Conservation (phyloP, 2,888 invertebrate genomes). For the Platycheirus rosarum region DNA sequence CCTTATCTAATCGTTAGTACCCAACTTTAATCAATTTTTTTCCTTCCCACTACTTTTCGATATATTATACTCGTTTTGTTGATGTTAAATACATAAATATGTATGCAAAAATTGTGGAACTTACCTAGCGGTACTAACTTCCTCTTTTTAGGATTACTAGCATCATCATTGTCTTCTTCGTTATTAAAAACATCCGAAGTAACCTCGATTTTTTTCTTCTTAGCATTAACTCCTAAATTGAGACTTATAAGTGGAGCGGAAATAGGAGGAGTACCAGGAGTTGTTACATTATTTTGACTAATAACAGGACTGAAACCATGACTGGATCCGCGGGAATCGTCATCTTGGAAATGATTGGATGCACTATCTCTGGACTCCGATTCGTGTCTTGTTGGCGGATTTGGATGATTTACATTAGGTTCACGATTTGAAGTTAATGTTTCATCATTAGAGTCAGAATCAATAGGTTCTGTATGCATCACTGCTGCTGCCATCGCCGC, state of each 20-base stretch:
- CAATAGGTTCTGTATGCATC: conserved; percentile 85
- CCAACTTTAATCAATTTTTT: too few species aligned
- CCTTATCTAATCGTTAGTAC: too few species aligned
- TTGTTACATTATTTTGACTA: conserved; percentile 76
- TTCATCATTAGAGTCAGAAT: conserved; percentile 86
- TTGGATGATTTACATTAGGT: conserved; percentile 67
- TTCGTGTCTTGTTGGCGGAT: conserved; percentile 76
- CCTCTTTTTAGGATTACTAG: conserved; percentile 86
- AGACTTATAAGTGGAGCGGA: conserved; percentile 82
- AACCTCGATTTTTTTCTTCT: conserved; percentile 89
- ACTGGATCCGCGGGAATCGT: conserved; percentile 83
- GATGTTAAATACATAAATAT: too few species aligned
- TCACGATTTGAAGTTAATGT: conserved; percentile 75
- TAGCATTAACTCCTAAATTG: conserved; percentile 81
- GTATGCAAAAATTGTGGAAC: too few species aligned
- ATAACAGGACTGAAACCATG: conserved; percentile 75
- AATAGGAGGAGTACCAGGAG: conserved; percentile 80
- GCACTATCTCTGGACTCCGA: conserved; percentile 80
- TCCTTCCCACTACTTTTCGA: too few species aligned
- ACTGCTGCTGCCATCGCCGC: conserved; percentile 83
- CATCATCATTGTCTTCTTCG: conserved; percentile 88
- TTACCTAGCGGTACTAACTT: conserved; percentile 90
- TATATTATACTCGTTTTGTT: too few species aligned
- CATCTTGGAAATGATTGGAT: conserved; percentile 77
- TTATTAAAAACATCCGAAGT: conserved; percentile 93